Evolutionary conservation across 2,797 vertebrate species (phyloP), one percentile per base, ranked within the genome.

Genomic region (Lacerta bilineata): DNA sequence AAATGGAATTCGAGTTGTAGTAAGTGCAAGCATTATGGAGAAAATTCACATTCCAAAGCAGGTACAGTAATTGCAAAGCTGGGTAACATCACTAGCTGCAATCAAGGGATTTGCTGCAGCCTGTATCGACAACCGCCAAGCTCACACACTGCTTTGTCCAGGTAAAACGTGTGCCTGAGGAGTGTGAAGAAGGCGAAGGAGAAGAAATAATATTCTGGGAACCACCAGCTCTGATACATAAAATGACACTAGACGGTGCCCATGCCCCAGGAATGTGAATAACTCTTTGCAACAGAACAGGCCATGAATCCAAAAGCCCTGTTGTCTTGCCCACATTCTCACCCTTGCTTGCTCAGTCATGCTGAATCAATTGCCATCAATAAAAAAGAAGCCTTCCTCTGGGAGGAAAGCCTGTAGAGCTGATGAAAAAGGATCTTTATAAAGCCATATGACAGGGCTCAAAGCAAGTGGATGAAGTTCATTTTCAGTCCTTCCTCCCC

Each of bases 281-380:
- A 68, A 33, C 25, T 72, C 43, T 10, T 41, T 17, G 18, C 4
- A 2, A 41, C n/a, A 68, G 76, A 41, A 55, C 2, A n/a, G 66
- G 41, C 41, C 33, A 11, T 77, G 20, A 3, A 79, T 23, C 18
- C 83, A 23, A 78, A 66, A 69, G 33, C 8, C 23, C 66, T 41
- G 25, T 46, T 76, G 2, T 76, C 41, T 36, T 41, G 4, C 4
- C 13, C n/a, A 29, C 2, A 0, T 29, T 85, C 66, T 72, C 76
- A 75, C 55, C 55, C 74, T 87, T 33, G 84, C 80, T 84, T 84
- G 75, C 61, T 77, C 43, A 59, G 46, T 86, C 82, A 66, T 20
- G 29, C 43, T 75, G 71, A 75, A 43, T 69, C 20, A 72, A 17
- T 46, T 66, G 39, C n/a, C 39, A 80, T 55, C 18, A 5, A 29